These are phyloP conservation scores for Pecten maximus DNA, from an alignment of 2,888 invertebrate species.

Conservation along the genomic window DNA sequence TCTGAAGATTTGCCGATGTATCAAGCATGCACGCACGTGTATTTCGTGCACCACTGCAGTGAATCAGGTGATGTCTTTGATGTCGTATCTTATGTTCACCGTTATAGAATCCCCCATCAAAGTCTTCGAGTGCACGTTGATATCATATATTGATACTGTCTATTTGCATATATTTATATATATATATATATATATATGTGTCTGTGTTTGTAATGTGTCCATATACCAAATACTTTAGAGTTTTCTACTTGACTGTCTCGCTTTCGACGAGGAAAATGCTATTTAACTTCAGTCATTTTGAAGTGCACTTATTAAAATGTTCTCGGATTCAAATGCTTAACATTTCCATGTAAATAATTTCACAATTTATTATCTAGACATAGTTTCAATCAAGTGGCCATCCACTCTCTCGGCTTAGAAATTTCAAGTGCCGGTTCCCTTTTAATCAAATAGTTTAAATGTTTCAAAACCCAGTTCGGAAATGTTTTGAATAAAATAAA, in stretches of 20 bases:
- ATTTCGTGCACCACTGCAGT: background rate
- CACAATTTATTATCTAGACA: background rate
- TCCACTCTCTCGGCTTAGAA: background rate
- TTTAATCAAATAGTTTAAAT: background rate
- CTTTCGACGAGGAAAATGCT: background rate
- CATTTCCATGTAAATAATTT: conserved; percentile 2
- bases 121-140: background rate
- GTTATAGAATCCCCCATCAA: background rate
- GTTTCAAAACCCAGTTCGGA: background rate
- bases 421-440: background rate
- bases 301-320: background rate
- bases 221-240: background rate
- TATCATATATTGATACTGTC: background rate
- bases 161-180: background rate
- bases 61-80: background rate
- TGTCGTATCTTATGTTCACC: background rate
- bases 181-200: background rate
- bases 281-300: background rate
- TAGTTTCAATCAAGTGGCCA: background rate
- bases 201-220: background rate
- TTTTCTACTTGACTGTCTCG: background rate
- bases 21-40: background rate
- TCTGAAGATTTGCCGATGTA: background rate
- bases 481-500: background rate
- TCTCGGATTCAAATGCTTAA: conserved; percentile 24